phyloP scores from a whole-genome alignment of 2,888 invertebrate genomes.

The Caenorhabditis parvicauda region DNA sequence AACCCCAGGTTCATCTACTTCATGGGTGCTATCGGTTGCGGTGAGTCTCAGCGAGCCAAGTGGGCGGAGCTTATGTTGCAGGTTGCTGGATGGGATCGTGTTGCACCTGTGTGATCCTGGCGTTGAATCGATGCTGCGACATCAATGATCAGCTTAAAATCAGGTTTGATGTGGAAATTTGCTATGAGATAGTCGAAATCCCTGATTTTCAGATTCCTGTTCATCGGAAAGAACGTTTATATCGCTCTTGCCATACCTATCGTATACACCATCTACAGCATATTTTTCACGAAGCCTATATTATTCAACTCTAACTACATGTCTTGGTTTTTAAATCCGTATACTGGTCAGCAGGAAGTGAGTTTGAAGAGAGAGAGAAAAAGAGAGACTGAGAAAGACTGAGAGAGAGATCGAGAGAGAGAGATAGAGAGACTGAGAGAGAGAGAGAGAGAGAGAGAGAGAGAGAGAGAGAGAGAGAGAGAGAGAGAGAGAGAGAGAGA shows the following conservation, averaged over 20 bases:
- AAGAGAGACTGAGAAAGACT: too few species aligned
- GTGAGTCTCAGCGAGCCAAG: neutral
- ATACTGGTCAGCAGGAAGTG: too few species aligned
- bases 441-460: too few species aligned
- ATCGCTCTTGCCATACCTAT: slow-evolving; percentile 7
- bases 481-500: too few species aligned
- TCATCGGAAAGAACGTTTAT: slow-evolving; percentile 17
- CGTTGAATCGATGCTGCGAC: slow-evolving; percentile 21
- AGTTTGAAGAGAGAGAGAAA: too few species aligned
- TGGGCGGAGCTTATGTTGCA: neutral
- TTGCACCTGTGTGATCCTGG: slow-evolving; percentile 18
- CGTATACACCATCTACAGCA: slow-evolving; percentile 7
- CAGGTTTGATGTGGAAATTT: too few species aligned
- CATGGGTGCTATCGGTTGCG: slow-evolving; percentile 9
- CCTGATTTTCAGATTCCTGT: slow-evolving; percentile 11
- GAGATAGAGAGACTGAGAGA: too few species aligned
- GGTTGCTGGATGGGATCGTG: slow-evolving; percentile 30
- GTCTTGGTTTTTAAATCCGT: slow-evolving; percentile 28
- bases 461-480: too few species aligned
- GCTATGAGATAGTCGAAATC: too few species aligned
- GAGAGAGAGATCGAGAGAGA: too few species aligned
- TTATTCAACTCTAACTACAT: slow-evolving; percentile 15
- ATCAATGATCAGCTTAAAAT: too few species aligned
- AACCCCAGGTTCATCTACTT: slow-evolving; percentile 14
- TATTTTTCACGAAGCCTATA: slow-evolving; percentile 18